phyloP scores from a whole-genome alignment of 1,140 invertebrate genomes.

The Tetramorium parvispinum region DNA sequence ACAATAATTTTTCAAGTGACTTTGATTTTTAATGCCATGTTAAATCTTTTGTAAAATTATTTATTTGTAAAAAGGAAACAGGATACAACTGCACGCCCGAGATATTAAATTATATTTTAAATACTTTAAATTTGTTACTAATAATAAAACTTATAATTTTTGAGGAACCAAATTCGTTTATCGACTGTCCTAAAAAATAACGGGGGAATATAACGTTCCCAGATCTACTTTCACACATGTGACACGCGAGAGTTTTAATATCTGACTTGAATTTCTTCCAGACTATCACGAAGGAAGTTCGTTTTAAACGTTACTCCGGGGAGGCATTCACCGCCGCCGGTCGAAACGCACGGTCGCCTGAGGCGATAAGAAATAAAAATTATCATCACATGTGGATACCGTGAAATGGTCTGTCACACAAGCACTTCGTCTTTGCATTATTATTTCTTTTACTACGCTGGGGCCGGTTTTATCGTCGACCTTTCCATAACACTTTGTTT shows the following conservation, averaged over 20 bases:
- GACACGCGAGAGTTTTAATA: constrained; percentile 29
- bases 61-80: background rate
- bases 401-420: constrained; percentile 25
- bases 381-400: constrained; percentile 45
- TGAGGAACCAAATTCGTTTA: background rate
- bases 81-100: background rate
- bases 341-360: constrained; percentile 2
- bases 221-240: background rate
- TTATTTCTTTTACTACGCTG: constrained; percentile 40
- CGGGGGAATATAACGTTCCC: background rate
- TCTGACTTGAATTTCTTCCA: constrained; percentile 50
- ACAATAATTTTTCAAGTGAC: background rate
- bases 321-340: constrained; percentile 18
- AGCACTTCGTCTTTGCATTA: constrained; percentile 57
- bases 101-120: background rate
- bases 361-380: constrained; percentile 65
- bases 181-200: background rate
- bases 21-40: background rate
- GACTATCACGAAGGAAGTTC: constrained; percentile 14
- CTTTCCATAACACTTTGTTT: constrained; percentile 33
- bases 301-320: constrained; percentile 46
- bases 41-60: background rate
- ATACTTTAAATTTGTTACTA: background rate
- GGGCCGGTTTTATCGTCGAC: constrained; percentile 29
- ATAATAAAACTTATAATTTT: background rate